Percentiles rank a stretch among this genome's conserved stretches.
These are phyloP conservation scores for Heliconius ismenius DNA, from an alignment of 2,888 invertebrate genomes.

Conservation along the genomic window DNA sequence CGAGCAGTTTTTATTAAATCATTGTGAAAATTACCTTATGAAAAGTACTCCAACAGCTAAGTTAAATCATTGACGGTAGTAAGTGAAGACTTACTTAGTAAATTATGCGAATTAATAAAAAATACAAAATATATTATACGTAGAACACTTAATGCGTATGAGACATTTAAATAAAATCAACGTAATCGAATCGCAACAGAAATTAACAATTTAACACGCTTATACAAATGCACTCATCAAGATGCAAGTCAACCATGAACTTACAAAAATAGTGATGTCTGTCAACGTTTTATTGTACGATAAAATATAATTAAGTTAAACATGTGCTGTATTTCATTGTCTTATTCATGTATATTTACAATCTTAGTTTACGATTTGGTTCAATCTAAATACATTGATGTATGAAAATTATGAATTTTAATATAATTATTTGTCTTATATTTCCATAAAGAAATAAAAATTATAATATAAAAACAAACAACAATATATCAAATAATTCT, in stretches of 20 bases:
- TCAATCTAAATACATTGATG: background rate
- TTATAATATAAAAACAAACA: background rate
- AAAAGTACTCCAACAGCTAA: too few species aligned
- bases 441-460: background rate
- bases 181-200: slow-evolving; percentile 34
- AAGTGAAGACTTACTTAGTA: too few species aligned
- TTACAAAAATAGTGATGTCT: slow-evolving; percentile 26
- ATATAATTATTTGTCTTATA: background rate
- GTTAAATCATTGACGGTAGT: too few species aligned
- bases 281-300: slow-evolving; percentile 1
- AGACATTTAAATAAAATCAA: slow-evolving; percentile 30
- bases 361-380: background rate
- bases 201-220: slow-evolving; percentile 42
- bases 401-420: background rate
- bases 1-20: too few species aligned
- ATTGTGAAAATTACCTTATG: too few species aligned
- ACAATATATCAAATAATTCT: background rate
- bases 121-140: background rate
- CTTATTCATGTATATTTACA: background rate
- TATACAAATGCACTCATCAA: slow-evolving; percentile 38
- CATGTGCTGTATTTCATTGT: background rate
- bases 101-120: background rate
- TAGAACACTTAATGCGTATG: slow-evolving; percentile 17
- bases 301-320: slow-evolving; percentile 1
- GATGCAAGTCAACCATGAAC: slow-evolving; percentile 32